A percentile compares a stretch with the other conserved stretches of the same genome.
Conservation (phyloP, 2,797 vertebrate genomes). For the Trachurus trachurus region DNA sequence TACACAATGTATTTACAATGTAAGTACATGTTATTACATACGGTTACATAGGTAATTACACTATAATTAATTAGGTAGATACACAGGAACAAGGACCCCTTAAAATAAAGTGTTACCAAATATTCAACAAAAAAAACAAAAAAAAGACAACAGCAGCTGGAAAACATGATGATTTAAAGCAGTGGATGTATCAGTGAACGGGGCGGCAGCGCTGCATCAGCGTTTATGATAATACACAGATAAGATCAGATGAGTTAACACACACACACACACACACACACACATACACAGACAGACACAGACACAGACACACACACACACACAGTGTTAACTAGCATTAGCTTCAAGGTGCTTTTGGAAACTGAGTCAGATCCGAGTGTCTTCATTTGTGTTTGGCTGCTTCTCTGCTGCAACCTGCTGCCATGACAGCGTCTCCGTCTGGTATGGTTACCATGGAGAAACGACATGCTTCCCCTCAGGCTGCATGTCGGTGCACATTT, state of each 20-base stretch:
- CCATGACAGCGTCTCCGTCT: slow-evolving; percentile 52
- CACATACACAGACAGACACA: background rate
- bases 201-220: background rate
- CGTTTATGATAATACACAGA: background rate
- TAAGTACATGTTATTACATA: no score
- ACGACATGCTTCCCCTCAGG: slow-evolving; percentile 7
- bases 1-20: no score
- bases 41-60: no score
- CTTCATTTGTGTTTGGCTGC: slow-evolving; percentile 43
- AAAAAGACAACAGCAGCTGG: no score
- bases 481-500: slow-evolving; percentile 46
- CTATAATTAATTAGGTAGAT: no score
- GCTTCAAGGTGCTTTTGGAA: slow-evolving; percentile 24
- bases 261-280: background rate
- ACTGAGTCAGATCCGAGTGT: slow-evolving; percentile 10
- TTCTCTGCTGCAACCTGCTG: slow-evolving; percentile 40
- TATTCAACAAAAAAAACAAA: no score
- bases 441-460: slow-evolving; percentile 65
- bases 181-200: background rate
- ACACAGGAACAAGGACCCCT: no score
- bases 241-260: background rate
- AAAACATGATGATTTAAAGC: background rate
- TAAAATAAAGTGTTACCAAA: no score
- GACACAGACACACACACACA: background rate
- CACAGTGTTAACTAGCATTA: slow-evolving; percentile 1